These are phyloP conservation scores for Allacma fusca DNA, from an alignment of 2,888 invertebrate genomes.

Conservation along the genomic window DNA sequence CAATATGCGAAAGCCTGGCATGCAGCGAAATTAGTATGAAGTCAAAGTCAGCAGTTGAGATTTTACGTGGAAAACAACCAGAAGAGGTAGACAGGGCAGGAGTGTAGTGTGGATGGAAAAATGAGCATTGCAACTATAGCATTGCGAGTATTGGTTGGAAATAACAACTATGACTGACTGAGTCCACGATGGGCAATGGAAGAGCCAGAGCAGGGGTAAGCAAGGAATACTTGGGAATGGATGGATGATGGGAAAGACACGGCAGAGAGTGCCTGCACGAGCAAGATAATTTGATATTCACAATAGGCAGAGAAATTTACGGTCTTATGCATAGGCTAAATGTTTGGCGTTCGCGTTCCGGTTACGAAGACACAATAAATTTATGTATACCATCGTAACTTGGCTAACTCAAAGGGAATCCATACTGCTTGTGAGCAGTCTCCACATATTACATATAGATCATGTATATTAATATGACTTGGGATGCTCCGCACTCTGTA, in stretches of 20 bases:
- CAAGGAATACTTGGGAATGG: background rate
- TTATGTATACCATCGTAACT: conserved; percentile 42
- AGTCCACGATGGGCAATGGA: background rate
- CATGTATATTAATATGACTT: too few species aligned
- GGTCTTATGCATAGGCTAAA: conserved; percentile 60
- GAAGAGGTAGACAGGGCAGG: too few species aligned
- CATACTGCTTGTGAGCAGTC: background rate
- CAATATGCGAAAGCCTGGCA: too few species aligned
- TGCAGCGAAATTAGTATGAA: too few species aligned
- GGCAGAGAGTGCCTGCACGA: conserved; percentile 46
- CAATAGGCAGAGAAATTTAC: conserved; percentile 59
- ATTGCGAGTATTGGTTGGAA: background rate
- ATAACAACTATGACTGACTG: background rate
- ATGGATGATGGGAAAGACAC: conserved; percentile 45
- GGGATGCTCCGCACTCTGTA: too few species aligned
- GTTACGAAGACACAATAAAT: conserved; percentile 61
- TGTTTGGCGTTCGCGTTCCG: conserved; percentile 59
- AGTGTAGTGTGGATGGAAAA: background rate
- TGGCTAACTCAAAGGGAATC: background rate
- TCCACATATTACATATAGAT: too few species aligned
- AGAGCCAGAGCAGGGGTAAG: background rate
- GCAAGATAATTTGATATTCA: conserved; percentile 60
- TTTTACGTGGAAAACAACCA: too few species aligned
- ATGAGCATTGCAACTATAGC: background rate
- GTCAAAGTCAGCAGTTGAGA: too few species aligned